phyloP scores from a whole-genome alignment of 2,113 vertebrate genomes.

The Anhinga rufa region DNA sequence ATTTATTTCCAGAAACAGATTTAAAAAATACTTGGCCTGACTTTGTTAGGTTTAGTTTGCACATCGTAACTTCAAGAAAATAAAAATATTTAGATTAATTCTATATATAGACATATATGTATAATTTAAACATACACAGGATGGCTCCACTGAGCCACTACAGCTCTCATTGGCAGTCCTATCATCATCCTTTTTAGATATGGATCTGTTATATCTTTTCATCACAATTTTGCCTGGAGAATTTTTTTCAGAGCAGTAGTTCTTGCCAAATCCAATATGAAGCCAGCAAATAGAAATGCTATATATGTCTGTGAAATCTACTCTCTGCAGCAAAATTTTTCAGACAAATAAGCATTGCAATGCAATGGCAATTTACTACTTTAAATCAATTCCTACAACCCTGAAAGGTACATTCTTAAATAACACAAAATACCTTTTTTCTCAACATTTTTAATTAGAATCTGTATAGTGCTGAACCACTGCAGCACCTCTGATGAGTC shows the following conservation, averaged over 20 bases:
- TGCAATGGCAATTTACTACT: neutral
- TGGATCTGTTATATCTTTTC: neutral
- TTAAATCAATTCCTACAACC: neutral
- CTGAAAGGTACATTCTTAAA: neutral
- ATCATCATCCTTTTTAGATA: neutral
- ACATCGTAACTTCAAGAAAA: neutral
- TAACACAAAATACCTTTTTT: neutral
- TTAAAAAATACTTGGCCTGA: neutral
- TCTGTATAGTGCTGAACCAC: neutral
- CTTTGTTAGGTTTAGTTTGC: neutral
- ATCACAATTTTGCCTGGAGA: slow-evolving; percentile 3
- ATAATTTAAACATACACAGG: neutral
- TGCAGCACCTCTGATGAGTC: neutral
- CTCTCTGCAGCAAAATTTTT: neutral
- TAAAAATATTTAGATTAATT: neutral
- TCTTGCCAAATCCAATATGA: neutral
- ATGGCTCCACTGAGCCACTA: slow-evolving; percentile 14
- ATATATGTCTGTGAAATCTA: neutral
- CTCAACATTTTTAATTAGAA: neutral
- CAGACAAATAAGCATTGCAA: neutral
- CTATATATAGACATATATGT: neutral
- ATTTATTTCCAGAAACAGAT: neutral
- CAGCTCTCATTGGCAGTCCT: neutral
- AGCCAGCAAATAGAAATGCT: neutral
- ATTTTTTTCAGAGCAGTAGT: neutral